Percentiles rank a stretch among this genome's conserved stretches.
Evolutionary conservation across 1,140 invertebrate genomes (phyloP).

Genomic region (Drosophila aff.): DNA sequence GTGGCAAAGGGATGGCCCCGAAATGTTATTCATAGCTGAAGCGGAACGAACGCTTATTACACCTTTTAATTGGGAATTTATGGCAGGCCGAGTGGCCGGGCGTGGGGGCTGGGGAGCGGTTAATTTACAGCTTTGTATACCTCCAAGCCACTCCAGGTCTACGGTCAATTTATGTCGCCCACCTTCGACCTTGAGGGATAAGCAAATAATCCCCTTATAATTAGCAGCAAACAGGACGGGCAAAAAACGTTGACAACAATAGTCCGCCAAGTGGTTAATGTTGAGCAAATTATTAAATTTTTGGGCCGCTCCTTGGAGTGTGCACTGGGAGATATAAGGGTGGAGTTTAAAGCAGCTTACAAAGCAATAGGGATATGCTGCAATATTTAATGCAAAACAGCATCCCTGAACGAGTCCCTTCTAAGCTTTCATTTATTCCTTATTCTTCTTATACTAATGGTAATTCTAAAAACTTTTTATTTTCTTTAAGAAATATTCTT

Average conservation of each 20-base stretch:
- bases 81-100: conserved; percentile 30
- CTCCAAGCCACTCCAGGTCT: not conserved
- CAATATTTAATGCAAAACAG: not conserved
- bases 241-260: conserved; percentile 55
- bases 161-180: conserved; percentile 49
- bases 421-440: too few species aligned
- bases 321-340: not conserved
- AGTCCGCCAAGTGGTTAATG: conserved; percentile 69
- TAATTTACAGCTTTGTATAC: conserved; percentile 54
- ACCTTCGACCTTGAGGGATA: conserved; percentile 57
- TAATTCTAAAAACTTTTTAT: not conserved
- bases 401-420: not conserved
- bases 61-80: conserved; percentile 73
- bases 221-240: conserved; percentile 61
- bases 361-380: too few species aligned
- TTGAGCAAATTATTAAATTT: conserved; percentile 76
- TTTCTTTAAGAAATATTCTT: not conserved
- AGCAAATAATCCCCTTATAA: conserved; percentile 75
- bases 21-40: conserved; percentile 65
- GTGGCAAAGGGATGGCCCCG: not conserved
- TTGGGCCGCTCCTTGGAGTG: conserved; percentile 5
- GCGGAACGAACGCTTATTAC: conserved; percentile 73
- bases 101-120: conserved; percentile 1
- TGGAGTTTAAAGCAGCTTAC: not conserved
- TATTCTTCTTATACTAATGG: not conserved